phyloP scores from a whole-genome alignment of 2,797 vertebrate species.

The Ceyx erithaca region DNA sequence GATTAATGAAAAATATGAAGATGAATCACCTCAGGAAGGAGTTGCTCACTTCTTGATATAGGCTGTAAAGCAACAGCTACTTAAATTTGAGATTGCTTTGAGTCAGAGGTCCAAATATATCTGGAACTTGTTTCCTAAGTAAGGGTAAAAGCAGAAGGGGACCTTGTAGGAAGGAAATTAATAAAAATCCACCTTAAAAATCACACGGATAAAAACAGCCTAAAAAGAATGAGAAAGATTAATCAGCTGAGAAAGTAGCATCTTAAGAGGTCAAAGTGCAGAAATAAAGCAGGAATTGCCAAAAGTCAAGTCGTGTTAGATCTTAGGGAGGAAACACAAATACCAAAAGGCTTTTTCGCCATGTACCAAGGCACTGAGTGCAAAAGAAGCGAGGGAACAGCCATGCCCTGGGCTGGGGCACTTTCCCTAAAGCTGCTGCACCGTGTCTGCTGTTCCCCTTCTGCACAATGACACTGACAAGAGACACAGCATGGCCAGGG shows the following conservation, averaged over 20 bases:
- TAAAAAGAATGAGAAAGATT: not conserved
- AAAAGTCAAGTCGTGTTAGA: slow-evolving; percentile 29
- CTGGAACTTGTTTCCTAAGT: not conserved
- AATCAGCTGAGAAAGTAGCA: slow-evolving; percentile 23
- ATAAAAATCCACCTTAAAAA: slow-evolving; percentile 35
- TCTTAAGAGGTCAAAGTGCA: slow-evolving; percentile 38
- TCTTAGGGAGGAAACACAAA: slow-evolving; percentile 24
- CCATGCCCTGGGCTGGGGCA: not conserved
- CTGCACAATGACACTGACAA: not conserved
- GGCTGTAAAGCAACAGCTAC: not conserved
- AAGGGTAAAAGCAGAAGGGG: not conserved
- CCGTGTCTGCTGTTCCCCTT: not conserved
- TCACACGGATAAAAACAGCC: not conserved
- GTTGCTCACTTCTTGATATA: not conserved
- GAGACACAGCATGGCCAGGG: not conserved
- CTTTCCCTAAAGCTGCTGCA: not conserved
- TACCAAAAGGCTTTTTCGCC: not conserved
- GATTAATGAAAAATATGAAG: not conserved
- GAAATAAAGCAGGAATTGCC: slow-evolving; percentile 16
- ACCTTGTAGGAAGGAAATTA: slow-evolving; percentile 34
- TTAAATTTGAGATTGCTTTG: not conserved
- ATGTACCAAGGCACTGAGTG: not conserved
- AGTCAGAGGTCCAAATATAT: slow-evolving; percentile 4
- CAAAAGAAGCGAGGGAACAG: not conserved
- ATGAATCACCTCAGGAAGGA: not conserved